Conservation (phyloP, 2,113 vertebrate genomes). For the Eidolon helvum region DNA sequence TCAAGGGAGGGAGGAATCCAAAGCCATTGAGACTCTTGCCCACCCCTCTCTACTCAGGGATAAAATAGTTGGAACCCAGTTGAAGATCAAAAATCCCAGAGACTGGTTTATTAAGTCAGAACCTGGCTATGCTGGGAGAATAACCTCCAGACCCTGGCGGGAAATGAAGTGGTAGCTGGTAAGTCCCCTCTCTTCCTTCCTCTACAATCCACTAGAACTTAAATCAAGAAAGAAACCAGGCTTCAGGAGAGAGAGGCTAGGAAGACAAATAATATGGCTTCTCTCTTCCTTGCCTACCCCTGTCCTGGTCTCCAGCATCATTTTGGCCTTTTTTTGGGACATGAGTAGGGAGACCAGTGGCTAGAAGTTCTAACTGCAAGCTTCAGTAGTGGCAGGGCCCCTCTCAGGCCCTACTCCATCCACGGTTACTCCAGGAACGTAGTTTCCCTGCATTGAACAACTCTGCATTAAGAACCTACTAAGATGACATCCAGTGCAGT, state of each 20-base stretch:
- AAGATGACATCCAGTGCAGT: neutral
- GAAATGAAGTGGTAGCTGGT: neutral
- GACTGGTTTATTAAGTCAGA: neutral
- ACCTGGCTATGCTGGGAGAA: neutral
- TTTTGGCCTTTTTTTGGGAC: neutral
- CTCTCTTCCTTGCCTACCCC: neutral
- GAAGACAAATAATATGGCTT: neutral
- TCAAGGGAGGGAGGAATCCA: neutral
- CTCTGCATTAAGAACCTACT: neutral
- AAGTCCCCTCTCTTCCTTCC: neutral
- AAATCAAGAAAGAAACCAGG: neutral
- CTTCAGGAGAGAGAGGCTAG: neutral
- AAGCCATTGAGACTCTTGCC: neutral
- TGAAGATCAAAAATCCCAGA: neutral
- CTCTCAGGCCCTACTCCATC: neutral
- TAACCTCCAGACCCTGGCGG: neutral
- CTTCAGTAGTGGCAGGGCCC: no score
- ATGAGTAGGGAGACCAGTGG: rapidly evolving
- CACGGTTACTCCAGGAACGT: neutral
- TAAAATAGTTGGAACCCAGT: neutral
- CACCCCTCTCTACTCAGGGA: neutral
- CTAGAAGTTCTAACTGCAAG: neutral
- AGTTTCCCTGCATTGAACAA: neutral
- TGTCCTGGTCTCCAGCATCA: neutral
- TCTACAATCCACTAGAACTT: neutral